A percentile compares a stretch with the other conserved stretches of the same genome.
Evolutionary conservation across 2,797 vertebrate species (phyloP).

Genomic region (Sebastes matsubarae): DNA sequence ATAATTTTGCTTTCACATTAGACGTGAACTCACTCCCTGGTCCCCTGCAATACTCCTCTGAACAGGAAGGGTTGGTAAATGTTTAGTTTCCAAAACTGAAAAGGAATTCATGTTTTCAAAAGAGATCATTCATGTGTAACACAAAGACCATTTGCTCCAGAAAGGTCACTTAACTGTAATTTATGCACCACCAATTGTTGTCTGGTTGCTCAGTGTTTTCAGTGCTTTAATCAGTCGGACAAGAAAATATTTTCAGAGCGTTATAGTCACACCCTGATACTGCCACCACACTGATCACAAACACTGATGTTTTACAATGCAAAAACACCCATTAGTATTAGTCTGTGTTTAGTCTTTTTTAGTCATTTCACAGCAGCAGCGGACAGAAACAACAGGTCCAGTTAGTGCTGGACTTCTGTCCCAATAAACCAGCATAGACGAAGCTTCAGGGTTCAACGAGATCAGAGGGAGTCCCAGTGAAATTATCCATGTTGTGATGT

Average conservation of each 20-base stretch:
- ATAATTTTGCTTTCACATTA: not conserved
- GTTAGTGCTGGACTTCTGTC: not conserved
- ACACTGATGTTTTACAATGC: not conserved
- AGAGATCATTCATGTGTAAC: not conserved
- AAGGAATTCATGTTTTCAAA: not conserved
- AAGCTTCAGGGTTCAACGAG: constrained; percentile 10
- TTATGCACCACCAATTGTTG: not conserved
- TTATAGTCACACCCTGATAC: not conserved
- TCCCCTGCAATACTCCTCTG: too few relatives aligned
- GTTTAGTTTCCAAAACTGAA: not conserved
- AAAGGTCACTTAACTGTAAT: not conserved
- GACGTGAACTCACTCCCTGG: not conserved
- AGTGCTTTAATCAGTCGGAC: constrained; percentile 5
- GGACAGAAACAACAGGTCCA: not conserved
- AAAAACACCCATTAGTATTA: not conserved
- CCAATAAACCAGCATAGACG: not conserved
- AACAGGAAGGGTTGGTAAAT: not conserved
- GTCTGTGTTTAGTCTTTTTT: not conserved
- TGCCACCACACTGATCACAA: not conserved
- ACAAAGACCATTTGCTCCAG: not conserved
- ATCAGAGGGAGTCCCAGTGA: constrained; percentile 28
- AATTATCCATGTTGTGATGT: constrained; percentile 56
- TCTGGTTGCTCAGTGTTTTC: not conserved
- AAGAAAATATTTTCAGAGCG: constrained; percentile 9
- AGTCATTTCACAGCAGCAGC: not conserved